Conservation (phyloP, 2,113 vertebrate genomes). For the Myxocyprinus asiaticus region DNA sequence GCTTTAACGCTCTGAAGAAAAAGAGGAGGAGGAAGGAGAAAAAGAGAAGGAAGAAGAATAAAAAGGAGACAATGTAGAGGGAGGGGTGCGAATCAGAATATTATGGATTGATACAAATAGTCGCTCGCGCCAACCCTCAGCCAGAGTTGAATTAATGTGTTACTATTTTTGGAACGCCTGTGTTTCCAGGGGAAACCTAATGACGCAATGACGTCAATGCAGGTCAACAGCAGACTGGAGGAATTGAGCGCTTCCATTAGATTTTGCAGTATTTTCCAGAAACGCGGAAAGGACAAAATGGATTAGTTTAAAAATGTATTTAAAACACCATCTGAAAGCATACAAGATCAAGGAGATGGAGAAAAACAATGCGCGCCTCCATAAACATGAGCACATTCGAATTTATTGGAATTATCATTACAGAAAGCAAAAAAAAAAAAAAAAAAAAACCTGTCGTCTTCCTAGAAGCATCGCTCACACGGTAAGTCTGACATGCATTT, state of each 20-base stretch:
- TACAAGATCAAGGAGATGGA: conserved; percentile 12
- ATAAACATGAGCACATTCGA: conserved; percentile 60
- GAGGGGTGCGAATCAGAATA: conserved; percentile 55
- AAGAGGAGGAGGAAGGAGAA: not conserved
- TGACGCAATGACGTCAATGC: conserved; percentile 99
- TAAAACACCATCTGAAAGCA: conserved; percentile 54
- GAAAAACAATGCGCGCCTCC: conserved; percentile 16
- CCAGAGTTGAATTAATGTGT: conserved; percentile 86
- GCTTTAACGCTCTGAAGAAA: conserved; percentile 37
- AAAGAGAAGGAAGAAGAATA: conserved; percentile 1
- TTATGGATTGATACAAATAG: conserved; percentile 79
- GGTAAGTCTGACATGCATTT: conserved; percentile 67
- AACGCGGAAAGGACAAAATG: conserved; percentile 71
- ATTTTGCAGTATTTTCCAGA: conserved; percentile 78
- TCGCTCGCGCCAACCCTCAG: conserved; percentile 75
- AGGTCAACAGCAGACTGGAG: conserved; percentile 91
- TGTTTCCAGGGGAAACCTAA: conserved; percentile 99
- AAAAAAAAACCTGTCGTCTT: conserved; percentile 54
- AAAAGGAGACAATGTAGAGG: conserved; percentile 32
- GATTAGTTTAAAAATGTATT: conserved; percentile 60
- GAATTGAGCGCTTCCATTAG: conserved; percentile 84
- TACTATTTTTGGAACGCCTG: conserved; percentile 90
- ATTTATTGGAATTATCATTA: conserved; percentile 69
- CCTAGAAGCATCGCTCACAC: conserved; percentile 61
- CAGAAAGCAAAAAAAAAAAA: conserved; percentile 52